Conservation (phyloP, 2,888 invertebrate species). For the Hyles lineata region DNA sequence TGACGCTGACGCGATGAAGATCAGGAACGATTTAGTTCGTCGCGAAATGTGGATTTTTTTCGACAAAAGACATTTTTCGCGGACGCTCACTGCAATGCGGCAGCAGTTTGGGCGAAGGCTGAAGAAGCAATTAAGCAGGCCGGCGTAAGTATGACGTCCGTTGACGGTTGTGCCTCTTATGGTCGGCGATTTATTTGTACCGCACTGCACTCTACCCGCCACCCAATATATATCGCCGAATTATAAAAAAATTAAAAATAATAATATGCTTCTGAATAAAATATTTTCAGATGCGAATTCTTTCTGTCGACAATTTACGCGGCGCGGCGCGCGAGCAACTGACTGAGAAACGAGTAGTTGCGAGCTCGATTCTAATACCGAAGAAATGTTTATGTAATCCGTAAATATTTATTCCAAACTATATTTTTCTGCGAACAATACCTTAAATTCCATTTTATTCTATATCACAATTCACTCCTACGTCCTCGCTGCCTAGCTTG, state of each 20-base stretch:
- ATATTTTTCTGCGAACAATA: background rate
- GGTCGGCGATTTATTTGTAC: background rate
- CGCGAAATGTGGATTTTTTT: slow-evolving; percentile 31
- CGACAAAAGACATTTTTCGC: background rate
- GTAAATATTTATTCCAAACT: background rate
- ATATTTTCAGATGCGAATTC: background rate
- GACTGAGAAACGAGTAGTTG: slow-evolving; percentile 16
- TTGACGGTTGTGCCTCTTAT: background rate
- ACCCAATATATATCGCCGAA: background rate
- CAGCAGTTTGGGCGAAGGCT: background rate
- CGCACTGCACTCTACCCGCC: background rate
- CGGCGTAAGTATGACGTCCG: background rate
- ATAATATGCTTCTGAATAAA: background rate
- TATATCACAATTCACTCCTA: background rate
- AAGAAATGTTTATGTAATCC: background rate
- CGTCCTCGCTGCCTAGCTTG: too few relatives aligned
- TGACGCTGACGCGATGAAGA: slow-evolving; percentile 69
- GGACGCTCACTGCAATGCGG: background rate
- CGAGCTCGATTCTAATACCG: background rate
- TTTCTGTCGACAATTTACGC: background rate
- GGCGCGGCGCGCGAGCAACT: slow-evolving; percentile 7
- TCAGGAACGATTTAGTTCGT: slow-evolving; percentile 62
- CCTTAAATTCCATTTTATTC: background rate
- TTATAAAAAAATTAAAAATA: background rate
- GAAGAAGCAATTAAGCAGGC: background rate